Conservation (phyloP, 2,888 invertebrate genomes). For the Gastrophysa polygoni region DNA sequence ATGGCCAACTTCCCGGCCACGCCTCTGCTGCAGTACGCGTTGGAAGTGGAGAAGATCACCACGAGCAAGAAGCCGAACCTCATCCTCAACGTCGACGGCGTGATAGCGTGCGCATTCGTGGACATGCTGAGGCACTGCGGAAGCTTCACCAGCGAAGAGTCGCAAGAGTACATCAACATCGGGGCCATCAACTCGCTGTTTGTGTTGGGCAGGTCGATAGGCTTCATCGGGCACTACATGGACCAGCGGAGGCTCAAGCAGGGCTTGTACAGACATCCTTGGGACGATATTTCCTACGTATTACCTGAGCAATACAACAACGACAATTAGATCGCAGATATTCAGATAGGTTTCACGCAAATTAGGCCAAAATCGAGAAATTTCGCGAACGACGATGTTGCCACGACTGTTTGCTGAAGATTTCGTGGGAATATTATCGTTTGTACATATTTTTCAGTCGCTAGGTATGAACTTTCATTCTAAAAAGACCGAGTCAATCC, state of each 20-base stretch:
- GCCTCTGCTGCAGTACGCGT: slow-evolving; percentile 92
- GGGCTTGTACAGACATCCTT: slow-evolving; percentile 98
- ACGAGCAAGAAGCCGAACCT: slow-evolving; percentile 99
- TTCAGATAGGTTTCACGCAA: background rate
- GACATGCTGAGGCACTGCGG: slow-evolving; percentile 94
- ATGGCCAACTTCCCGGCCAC: slow-evolving; percentile 91
- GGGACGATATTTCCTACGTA: slow-evolving; percentile 97
- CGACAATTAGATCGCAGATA: slow-evolving; percentile 29
- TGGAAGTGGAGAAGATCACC: slow-evolving; percentile 98
- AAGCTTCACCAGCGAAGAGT: slow-evolving; percentile 95
- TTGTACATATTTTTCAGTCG: too few relatives aligned
- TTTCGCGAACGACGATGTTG: background rate
- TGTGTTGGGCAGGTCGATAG: slow-evolving; percentile 97
- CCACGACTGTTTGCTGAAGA: too few relatives aligned
- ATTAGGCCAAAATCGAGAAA: background rate
- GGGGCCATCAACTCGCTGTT: slow-evolving; percentile 98
- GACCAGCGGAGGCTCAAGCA: slow-evolving; percentile 99
- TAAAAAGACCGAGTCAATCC: too few relatives aligned
- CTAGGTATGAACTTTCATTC: too few relatives aligned
- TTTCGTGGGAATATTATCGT: too few relatives aligned
- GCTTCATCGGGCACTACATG: slow-evolving; percentile 97
- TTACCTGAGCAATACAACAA: slow-evolving; percentile 74
- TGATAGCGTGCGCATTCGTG: slow-evolving; percentile 97
- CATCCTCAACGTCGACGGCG: slow-evolving; percentile 98
- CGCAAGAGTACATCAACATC: slow-evolving; percentile 96